phyloP scores from a whole-genome alignment of 2,797 vertebrate genomes.

The Mus spretus region DNA sequence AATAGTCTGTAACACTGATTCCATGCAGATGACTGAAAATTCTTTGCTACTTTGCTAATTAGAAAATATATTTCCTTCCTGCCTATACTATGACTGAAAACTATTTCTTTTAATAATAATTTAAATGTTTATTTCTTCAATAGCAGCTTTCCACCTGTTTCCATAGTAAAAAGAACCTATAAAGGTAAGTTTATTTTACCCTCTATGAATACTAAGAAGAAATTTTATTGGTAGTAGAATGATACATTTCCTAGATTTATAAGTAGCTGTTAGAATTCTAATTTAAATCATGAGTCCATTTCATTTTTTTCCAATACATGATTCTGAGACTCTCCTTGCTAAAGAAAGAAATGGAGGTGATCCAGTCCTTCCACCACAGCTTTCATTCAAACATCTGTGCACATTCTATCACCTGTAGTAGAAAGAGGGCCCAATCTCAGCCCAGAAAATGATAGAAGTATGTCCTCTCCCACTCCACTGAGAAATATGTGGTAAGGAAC shows the following conservation, averaged over 20 bases:
- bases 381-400: background rate
- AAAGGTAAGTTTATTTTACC: background rate
- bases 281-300: background rate
- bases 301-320: background rate
- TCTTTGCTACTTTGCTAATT: background rate
- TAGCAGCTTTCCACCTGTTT: background rate
- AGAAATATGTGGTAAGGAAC: background rate
- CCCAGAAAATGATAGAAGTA: background rate
- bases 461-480: background rate
- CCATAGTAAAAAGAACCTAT: background rate
- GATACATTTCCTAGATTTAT: background rate
- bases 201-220: background rate
- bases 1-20: background rate
- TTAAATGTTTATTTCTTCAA: slow-evolving; percentile 39
- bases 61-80: slow-evolving; percentile 52
- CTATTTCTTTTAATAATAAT: slow-evolving; percentile 23
- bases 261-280: background rate
- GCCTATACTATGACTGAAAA: slow-evolving; percentile 15
- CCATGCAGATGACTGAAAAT: background rate
- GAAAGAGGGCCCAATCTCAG: background rate
- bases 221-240: background rate
- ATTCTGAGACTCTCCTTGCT: background rate
- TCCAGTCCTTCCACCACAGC: background rate
- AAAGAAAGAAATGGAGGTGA: background rate
- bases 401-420: background rate